Evolutionary conservation across 2,113 vertebrate genomes (phyloP).

Genomic region (Gambusia affinis): DNA sequence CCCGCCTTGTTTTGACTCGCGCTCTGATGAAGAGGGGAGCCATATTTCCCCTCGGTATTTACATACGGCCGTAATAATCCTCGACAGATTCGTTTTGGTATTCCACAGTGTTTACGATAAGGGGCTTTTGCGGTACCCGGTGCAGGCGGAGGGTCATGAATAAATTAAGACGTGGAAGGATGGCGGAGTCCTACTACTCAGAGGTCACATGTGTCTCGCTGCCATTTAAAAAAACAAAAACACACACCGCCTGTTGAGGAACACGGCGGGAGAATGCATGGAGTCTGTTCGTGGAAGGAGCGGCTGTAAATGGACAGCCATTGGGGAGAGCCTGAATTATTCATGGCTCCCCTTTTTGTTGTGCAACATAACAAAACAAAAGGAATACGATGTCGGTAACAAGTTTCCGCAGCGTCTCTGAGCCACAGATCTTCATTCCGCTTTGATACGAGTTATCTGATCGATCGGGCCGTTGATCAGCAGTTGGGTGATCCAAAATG

Average conservation of each 20-base stretch:
- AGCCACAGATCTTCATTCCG: conserved; percentile 21
- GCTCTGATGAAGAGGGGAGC: conserved; percentile 24
- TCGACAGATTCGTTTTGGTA: conserved; percentile 52
- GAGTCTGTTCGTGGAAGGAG: conserved; percentile 55
- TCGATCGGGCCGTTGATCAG: conserved; percentile 41
- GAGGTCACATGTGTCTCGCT: conserved; percentile 67
- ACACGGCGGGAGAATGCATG: conserved; percentile 46
- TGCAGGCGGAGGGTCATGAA: conserved; percentile 55
- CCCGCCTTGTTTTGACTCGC: conserved; percentile 15
- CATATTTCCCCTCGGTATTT: conserved; percentile 61
- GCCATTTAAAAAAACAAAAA: conserved; percentile 45
- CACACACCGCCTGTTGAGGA: conserved; percentile 45
- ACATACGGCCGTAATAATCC: conserved; percentile 61
- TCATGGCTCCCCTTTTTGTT: conserved; percentile 58
- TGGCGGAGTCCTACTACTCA: conserved; percentile 56
- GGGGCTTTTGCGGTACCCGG: conserved; percentile 28
- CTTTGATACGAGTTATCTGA: conserved; percentile 37
- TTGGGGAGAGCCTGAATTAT: conserved; percentile 72
- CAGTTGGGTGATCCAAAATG: conserved; percentile 33
- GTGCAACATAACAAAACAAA: conserved; percentile 67
- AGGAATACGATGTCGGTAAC: conserved; percentile 48
- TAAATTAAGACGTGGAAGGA: conserved; percentile 69
- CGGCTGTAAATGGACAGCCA: conserved; percentile 63
- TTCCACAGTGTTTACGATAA: conserved; percentile 59
- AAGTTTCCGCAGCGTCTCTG: conserved; percentile 35